Evolutionary conservation across 2,797 vertebrate genomes (phyloP), one percentile per base, ranked within the genome.

Genomic region (Semotilus atromaculatus): DNA sequence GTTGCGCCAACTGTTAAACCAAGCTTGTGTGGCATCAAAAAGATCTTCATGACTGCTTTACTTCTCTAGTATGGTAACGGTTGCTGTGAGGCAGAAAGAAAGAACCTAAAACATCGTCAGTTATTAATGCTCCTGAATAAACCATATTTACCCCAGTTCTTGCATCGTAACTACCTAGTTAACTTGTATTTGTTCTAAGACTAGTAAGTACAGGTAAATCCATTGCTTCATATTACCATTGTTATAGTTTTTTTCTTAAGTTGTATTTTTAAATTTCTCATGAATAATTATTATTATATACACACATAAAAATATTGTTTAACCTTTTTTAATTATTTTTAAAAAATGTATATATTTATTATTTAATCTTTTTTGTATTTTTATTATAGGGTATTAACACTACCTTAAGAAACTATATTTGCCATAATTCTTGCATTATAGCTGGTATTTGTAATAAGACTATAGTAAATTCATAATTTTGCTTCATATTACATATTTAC

Each of bases 41-140:
- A 89, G 86, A 88, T 81, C 84, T 82, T 67, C 36, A 77, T 38
- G 13, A 21, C 72, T 53, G 13, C 40, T 89, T 64, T 81, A 68
- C 76, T 85, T 85, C 36, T 77, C n/a, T 71, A 11, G 13, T 66
- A 45, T 45, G 43, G 43, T 45, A 16, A 72, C 19, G 4, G 14
- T 14, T 62, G 34, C 26, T 72, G 70, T 16, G 68, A 80, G 53
- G 78, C 62, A 29, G 43, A 60, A 60, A 67, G 80, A 77, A 67
- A 70, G 8, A 40, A 58, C 62, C 40, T 36, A 29, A 48, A 48
- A 67, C 40, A 67, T 9, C 1, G 11, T 53, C 43, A 58, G 14
- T 23, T 38, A 26, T 58, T 55, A 38, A 58, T 13, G 1, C 13
- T 76, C 21, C 51, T 18, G 58, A 38, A 38, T 14, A 18, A n/a